Conservation (phyloP, 1,140 invertebrate species). For the Asobara japonica region DNA sequence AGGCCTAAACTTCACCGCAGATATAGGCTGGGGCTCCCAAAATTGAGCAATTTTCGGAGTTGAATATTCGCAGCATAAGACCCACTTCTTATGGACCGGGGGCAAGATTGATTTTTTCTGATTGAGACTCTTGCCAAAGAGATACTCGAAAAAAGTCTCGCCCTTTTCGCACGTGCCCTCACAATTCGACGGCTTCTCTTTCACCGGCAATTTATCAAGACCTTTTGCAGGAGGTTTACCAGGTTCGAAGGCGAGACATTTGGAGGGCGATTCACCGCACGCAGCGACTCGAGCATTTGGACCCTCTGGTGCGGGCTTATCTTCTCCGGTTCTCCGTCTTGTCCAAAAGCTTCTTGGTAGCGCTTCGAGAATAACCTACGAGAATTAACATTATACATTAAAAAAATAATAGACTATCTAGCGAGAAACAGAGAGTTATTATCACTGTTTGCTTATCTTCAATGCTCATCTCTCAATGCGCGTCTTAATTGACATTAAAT, state of each 20-base stretch:
- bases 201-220: background rate
- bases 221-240: background rate
- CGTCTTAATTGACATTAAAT: no score
- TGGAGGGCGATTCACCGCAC: background rate
- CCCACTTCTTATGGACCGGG: background rate
- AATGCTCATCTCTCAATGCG: no score
- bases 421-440: no score
- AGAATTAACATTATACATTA: background rate
- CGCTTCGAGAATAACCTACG: background rate
- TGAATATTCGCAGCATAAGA: background rate
- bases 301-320: background rate
- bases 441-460: background rate
- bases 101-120: background rate
- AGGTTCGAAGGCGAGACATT: background rate
- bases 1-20: background rate
- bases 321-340: background rate
- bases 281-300: background rate
- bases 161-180: background rate
- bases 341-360: background rate
- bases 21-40: background rate
- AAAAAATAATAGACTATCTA: no score
- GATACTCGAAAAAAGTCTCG: background rate
- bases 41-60: background rate
- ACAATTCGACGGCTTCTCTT: background rate
- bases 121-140: background rate